Evolutionary conservation across 2,797 vertebrate genomes (phyloP).

Genomic region (Acrossocheilus wenchowensis): DNA sequence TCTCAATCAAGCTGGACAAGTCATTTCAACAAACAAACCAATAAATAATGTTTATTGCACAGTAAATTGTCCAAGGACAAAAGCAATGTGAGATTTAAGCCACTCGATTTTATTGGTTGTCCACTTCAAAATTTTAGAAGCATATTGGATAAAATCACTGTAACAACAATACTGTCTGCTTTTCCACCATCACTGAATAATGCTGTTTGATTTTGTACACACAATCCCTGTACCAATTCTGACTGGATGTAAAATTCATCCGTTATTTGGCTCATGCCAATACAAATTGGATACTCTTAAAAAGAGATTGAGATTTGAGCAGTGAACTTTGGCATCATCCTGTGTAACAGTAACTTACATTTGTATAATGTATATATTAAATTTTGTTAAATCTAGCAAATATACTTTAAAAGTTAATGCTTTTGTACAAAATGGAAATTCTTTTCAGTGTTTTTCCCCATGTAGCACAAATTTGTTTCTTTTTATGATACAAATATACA

Average conservation of each 20-base stretch:
- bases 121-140: neutral
- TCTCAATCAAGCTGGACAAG: conserved; percentile 6
- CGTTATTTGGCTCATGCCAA: neutral
- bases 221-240: neutral
- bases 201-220: neutral
- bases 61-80: conserved; percentile 17
- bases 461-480: neutral
- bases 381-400: conserved; percentile 28
- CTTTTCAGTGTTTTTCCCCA: neutral
- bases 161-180: neutral
- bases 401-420: neutral
- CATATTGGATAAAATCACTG: neutral
- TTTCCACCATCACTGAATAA: neutral
- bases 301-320: neutral
- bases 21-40: conserved; percentile 17
- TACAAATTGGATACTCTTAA: neutral
- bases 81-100: conserved; percentile 9
- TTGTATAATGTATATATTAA: neutral
- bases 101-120: neutral
- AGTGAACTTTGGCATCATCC: conserved; percentile 18
- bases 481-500: conserved; percentile 13
- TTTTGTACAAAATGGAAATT: conserved; percentile 33
- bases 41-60: conserved; percentile 39
- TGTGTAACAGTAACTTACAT: conserved; percentile 10
- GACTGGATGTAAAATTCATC: neutral